Percentiles rank a stretch among this genome's conserved stretches.
phyloP scores from a whole-genome alignment of 2,113 vertebrate genomes.

The Zosterops lateralis region DNA sequence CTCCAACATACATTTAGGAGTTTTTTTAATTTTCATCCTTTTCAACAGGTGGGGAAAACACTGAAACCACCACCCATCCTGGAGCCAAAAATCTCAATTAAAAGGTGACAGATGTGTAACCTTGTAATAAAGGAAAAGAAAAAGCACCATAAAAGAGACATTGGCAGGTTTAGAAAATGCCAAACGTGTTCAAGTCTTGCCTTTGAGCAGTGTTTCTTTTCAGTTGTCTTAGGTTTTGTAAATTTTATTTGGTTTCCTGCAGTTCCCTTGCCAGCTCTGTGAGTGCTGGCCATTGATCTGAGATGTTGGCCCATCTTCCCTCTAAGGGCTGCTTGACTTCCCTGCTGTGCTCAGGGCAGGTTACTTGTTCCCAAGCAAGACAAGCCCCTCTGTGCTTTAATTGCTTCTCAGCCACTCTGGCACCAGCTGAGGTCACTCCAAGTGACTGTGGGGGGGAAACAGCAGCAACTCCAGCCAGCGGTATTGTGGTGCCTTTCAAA shows the following conservation, averaged over 20 bases:
- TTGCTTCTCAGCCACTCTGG: constrained; percentile 41
- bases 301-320: background rate
- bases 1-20: too few relatives aligned
- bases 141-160: background rate
- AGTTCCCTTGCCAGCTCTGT: background rate
- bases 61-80: background rate
- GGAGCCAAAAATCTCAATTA: background rate
- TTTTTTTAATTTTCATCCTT: too few relatives aligned
- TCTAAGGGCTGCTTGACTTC: background rate
- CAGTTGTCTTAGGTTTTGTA: background rate
- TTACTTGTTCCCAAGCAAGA: constrained; percentile 8
- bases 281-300: background rate
- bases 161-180: constrained; percentile 1
- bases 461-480: background rate
- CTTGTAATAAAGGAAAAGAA: constrained; percentile 6
- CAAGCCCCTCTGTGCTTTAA: constrained; percentile 6
- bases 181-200: background rate
- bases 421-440: constrained; percentile 24
- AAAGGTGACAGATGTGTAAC: background rate
- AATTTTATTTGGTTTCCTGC: constrained; percentile 2
- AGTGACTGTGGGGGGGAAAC: background rate
- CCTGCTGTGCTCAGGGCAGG: background rate
- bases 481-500: background rate
- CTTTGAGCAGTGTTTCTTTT: constrained; percentile 33
- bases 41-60: background rate